A percentile compares a stretch with the other conserved stretches of the same genome.
phyloP scores from a whole-genome alignment of 2,888 invertebrate species.

The Agriopis leucophaearia region DNA sequence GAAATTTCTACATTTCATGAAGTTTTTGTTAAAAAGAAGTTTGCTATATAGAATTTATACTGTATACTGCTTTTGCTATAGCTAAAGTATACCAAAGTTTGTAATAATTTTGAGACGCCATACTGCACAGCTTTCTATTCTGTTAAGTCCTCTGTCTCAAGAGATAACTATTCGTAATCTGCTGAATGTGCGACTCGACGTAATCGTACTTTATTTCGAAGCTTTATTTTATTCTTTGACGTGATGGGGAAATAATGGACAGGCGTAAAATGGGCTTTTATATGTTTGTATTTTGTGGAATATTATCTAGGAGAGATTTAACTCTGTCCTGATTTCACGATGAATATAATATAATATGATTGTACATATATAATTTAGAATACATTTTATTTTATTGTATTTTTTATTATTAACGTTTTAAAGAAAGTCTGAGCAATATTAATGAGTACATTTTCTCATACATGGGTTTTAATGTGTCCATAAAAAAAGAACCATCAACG shows the following conservation, averaged over 20 bases:
- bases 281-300: conserved; percentile 50
- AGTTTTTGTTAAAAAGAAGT: no score
- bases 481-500: no score
- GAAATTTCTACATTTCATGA: no score
- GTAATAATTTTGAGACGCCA: not conserved
- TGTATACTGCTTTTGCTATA: not conserved
- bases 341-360: not conserved
- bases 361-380: no score
- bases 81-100: not conserved
- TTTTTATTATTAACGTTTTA: no score
- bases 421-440: no score
- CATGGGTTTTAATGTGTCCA: no score
- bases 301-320: conserved; percentile 42
- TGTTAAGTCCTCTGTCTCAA: conserved; percentile 63
- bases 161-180: conserved; percentile 75
- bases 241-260: conserved; percentile 62
- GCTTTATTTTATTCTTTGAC: conserved; percentile 58
- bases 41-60: not conserved
- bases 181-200: conserved; percentile 71
- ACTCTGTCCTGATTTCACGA: not conserved
- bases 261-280: conserved; percentile 56
- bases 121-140: conserved; percentile 14
- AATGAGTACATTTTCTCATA: no score
- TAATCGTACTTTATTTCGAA: conserved; percentile 70
- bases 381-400: no score